Evolutionary conservation across 2,888 invertebrate genomes (phyloP).

Genomic region (Thecophora atra): DNA sequence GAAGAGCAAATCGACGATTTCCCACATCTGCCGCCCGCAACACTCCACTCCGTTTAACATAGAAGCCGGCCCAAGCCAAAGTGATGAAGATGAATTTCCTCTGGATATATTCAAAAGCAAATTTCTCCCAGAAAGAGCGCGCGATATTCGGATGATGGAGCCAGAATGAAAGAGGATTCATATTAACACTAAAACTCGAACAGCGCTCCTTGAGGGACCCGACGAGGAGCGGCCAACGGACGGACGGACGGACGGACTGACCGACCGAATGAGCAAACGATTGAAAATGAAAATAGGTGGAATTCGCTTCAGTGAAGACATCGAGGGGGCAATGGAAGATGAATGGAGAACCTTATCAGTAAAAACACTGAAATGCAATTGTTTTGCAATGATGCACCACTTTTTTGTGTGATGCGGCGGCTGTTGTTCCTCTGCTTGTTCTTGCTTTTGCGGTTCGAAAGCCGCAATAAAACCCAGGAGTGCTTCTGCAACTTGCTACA

Average conservation of each 20-base stretch:
- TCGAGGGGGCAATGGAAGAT: neutral
- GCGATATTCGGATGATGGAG: neutral
- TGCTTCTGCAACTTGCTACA: slow-evolving; percentile 2
- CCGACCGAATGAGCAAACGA: too few species aligned
- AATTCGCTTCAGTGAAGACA: neutral
- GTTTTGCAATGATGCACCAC: slow-evolving; percentile 32
- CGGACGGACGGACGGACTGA: too few species aligned
- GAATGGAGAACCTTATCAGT: slow-evolving; percentile 21
- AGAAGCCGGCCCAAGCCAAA: neutral
- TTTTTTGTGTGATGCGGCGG: neutral
- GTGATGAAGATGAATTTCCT: slow-evolving; percentile 8
- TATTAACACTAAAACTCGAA: too few species aligned
- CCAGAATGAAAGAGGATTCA: too few species aligned
- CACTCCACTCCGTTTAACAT: too few species aligned
- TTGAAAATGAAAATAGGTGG: too few species aligned
- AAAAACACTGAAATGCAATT: slow-evolving; percentile 41
- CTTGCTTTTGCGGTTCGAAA: slow-evolving; percentile 18
- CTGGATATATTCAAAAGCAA: neutral
- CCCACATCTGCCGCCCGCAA: too few species aligned
- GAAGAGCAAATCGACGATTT: too few species aligned
- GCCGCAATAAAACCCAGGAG: slow-evolving; percentile 33
- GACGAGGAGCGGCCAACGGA: neutral
- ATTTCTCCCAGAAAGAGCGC: neutral
- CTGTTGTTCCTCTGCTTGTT: slow-evolving; percentile 3
- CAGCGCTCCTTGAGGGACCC: neutral